These are phyloP conservation scores for Platysternon megacephalum DNA, from an alignment of 2,113 vertebrate genomes.

Conservation along the genomic window DNA sequence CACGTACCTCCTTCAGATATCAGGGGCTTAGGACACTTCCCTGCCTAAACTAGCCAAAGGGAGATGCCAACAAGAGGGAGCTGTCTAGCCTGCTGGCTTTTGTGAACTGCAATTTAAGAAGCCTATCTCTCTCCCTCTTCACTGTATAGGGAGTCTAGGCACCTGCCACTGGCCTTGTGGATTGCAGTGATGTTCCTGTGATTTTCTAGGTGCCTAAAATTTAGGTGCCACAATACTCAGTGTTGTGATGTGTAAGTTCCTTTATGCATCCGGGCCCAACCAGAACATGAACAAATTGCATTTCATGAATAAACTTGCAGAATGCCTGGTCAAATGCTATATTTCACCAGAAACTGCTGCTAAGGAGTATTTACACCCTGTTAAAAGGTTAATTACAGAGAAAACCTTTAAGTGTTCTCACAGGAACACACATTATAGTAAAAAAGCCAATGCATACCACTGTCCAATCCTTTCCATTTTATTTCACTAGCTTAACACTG, in stretches of 20 bases:
- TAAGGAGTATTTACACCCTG: not conserved
- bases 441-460: not conserved
- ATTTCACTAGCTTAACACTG: not conserved
- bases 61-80: too few species aligned
- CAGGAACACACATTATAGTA: not conserved
- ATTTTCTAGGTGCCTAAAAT: not conserved
- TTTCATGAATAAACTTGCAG: accelerated
- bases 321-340: not conserved
- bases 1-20: not conserved
- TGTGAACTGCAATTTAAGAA: not conserved
- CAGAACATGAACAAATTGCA: not conserved
- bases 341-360: not conserved
- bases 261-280: not conserved
- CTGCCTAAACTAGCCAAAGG: too few species aligned
- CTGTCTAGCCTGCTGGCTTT: not conserved
- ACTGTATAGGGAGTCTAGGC: not conserved
- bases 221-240: not conserved
- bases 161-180: not conserved
- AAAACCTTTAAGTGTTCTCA: not conserved
- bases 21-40: not conserved
- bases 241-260: not conserved
- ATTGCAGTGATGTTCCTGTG: not conserved
- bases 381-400: not conserved
- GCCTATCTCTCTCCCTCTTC: not conserved
- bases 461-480: not conserved